These are phyloP conservation scores for Ormyrus pomaceus DNA, from an alignment of 2,888 invertebrate species.

Conservation along the genomic window DNA sequence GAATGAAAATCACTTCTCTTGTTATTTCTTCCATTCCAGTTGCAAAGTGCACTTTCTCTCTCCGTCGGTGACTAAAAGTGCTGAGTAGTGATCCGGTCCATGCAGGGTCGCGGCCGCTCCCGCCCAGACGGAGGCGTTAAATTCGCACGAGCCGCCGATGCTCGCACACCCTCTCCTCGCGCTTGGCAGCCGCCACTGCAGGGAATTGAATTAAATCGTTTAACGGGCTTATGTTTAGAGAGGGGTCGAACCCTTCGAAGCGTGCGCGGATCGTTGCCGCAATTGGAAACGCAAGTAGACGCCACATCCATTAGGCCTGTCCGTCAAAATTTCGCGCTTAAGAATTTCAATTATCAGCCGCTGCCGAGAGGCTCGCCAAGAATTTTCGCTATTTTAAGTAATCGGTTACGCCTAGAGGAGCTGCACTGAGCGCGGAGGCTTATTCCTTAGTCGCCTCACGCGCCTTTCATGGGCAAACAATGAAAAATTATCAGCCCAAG, in stretches of 20 bases:
- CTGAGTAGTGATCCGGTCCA: not conserved
- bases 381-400: slow-evolving; percentile 32
- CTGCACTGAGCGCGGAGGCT: not conserved
- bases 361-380: not conserved
- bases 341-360: slow-evolving; percentile 53
- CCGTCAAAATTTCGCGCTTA: slow-evolving; percentile 49
- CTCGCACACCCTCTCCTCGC: not conserved
- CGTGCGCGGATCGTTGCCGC: not conserved
- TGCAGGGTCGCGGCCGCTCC: not conserved
- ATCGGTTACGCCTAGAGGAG: not conserved
- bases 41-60: no score
- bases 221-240: slow-evolving; percentile 72
- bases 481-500: slow-evolving; percentile 47
- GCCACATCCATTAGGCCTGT: slow-evolving; percentile 47
- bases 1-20: no score
- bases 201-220: slow-evolving; percentile 74
- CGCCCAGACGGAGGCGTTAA: slow-evolving; percentile 40
- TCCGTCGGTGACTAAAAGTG: not conserved
- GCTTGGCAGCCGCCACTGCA: slow-evolving; percentile 10
- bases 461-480: slow-evolving; percentile 47
- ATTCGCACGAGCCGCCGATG: slow-evolving; percentile 30
- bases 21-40: no score
- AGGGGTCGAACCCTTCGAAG: slow-evolving; percentile 59
- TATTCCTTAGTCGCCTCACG: slow-evolving; percentile 27
- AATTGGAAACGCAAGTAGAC: slow-evolving; percentile 25